These are phyloP conservation scores for Muraenolepis orangiensis DNA, from an alignment of 2,797 vertebrate genomes.

Conservation along the genomic window DNA sequence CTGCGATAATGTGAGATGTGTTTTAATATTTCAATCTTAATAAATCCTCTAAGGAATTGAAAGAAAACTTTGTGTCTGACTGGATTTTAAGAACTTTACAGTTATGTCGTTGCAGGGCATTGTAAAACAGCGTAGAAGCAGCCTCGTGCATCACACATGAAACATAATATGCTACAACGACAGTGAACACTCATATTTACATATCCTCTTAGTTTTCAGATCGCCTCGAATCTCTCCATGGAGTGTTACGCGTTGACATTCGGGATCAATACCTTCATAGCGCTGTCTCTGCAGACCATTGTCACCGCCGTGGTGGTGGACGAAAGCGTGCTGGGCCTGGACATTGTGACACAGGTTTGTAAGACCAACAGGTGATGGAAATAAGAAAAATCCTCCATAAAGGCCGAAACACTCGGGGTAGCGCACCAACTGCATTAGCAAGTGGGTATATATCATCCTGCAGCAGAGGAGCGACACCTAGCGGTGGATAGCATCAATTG, in stretches of 20 bases:
- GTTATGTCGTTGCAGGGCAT: no score
- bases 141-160: no score
- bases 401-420: not conserved
- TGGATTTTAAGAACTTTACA: no score
- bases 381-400: not conserved
- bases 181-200: not conserved
- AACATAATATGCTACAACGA: not conserved
- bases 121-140: no score
- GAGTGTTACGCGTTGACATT: slow-evolving; percentile 75
- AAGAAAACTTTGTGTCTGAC: no score
- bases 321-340: slow-evolving; percentile 63
- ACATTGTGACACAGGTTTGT: slow-evolving; percentile 70
- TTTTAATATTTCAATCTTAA: no score
- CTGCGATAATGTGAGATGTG: no score
- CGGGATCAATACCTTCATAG: slow-evolving; percentile 73
- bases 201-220: slow-evolving; percentile 67
- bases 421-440: not conserved
- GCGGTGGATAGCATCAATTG: slow-evolving; percentile 35
- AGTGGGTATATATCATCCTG: not conserved
- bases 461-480: slow-evolving; percentile 39
- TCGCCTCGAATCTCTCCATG: slow-evolving; percentile 71
- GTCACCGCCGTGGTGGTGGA: slow-evolving; percentile 67
- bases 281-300: slow-evolving; percentile 69
- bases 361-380: not conserved
- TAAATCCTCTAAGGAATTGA: no score